Evolutionary conservation across 1,140 invertebrate species (phyloP), one percentile per base, ranked within the genome.

Genomic region (Carposina sasakii): DNA sequence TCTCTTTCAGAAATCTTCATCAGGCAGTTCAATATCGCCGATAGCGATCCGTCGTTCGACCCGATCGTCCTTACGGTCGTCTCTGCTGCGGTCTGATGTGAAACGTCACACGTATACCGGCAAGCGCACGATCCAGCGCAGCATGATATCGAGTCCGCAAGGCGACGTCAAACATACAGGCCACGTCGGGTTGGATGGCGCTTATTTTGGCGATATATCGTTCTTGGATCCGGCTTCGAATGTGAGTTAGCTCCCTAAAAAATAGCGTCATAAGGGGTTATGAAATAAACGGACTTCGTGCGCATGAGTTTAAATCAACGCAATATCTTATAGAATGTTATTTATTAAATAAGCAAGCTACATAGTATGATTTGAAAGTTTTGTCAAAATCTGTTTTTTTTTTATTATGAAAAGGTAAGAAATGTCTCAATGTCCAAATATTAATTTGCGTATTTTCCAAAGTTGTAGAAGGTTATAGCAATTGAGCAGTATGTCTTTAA

Each of bases 61-160:
- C 13, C 69, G 67, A 2, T 60, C 70, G 15, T n/a, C n/a, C n/a
- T 54, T 69, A 12, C 70, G 68, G 12, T 64, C 71, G n/a, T 67
- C 74, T 5, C 53, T 82, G 16, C 61, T 71, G 47, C 60, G 78
- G n/a, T 67, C 62, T 0, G 78, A 82, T 44, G 54, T 68, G 17
- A 82, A 77, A 54, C 57, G 76, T 2, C 75, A 82, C 50, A 82
- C 78, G 19, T 76, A 71, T 39, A 78, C 77, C 5, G 84, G 84
- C 50, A 88, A 88, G 50, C 86, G 92, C 33, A 91, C 92, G 57
- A 87, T 97, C 45, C 87, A 93, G 40, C 91, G 93, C 0, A 96
- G 97, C 67, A 97, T 99, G 96, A 99, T 99, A 58, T 98, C 96
- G 9, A 91, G 92, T 22, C 98, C 98, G 0, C 96, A 99, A 77